phyloP scores from a whole-genome alignment of 1,140 invertebrate species.

The Drosophila lowei region DNA sequence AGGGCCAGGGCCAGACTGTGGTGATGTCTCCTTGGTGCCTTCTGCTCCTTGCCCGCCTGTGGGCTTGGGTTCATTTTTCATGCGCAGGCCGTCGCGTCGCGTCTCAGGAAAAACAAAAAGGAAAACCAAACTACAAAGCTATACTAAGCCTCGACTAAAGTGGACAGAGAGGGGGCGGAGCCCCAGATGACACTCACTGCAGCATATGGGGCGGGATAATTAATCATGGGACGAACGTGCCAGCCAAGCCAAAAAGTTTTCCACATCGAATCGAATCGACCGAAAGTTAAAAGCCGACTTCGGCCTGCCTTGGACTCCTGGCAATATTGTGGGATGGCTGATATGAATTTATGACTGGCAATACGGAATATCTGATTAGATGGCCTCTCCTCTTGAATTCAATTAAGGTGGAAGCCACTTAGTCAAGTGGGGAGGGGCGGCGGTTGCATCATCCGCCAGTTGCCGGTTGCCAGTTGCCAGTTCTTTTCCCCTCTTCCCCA shows the following conservation, averaged over 20 bases:
- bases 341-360: constrained; percentile 54
- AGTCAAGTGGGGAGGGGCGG: neutral
- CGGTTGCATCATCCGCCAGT: constrained; percentile 26
- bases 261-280: constrained; percentile 27
- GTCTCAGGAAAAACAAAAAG: constrained; percentile 6
- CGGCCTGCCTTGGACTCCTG: neutral
- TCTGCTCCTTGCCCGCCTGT: constrained; percentile 9
- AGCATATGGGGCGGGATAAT: constrained; percentile 74
- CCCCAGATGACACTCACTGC: constrained; percentile 69
- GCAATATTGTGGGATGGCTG: neutral
- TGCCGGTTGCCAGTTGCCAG: neutral
- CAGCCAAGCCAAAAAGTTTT: constrained; percentile 51
- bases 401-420: constrained; percentile 52
- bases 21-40: constrained; percentile 24
- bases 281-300: constrained; percentile 29
- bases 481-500: neutral
- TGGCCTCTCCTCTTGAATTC: constrained; percentile 53
- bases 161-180: neutral
- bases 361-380: constrained; percentile 73
- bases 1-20: no score
- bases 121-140: constrained; percentile 55
- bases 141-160: constrained; percentile 63
- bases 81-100: constrained; percentile 35
- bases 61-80: constrained; percentile 62
- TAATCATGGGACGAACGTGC: constrained; percentile 72